A percentile compares a stretch with the other conserved stretches of the same genome.
phyloP scores from a whole-genome alignment of 2,888 invertebrate species.

The Cryptophagus acutangulus region DNA sequence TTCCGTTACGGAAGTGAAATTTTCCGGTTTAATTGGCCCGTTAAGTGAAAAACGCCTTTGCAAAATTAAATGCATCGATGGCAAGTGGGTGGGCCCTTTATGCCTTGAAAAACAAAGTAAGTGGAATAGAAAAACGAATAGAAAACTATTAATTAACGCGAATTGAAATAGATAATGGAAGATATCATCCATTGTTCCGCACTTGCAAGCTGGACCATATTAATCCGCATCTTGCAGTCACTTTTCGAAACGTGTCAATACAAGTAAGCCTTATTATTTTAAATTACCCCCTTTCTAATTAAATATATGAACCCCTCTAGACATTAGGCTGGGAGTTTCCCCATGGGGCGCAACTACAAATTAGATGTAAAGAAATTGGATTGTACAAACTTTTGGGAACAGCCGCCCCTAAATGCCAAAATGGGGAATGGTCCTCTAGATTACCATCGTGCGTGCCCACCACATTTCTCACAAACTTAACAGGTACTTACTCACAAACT shows the following conservation, averaged over 20 bases:
- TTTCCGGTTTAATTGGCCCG: constrained; percentile 72
- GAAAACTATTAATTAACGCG: too few relatives aligned
- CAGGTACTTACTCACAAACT: constrained; percentile 52
- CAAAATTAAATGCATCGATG: constrained; percentile 79
- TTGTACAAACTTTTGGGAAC: constrained; percentile 80
- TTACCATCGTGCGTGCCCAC: constrained; percentile 84
- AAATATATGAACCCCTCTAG: background rate
- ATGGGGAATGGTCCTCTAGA: constrained; percentile 74
- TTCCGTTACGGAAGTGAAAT: constrained; percentile 57
- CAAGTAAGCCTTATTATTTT: constrained; percentile 52
- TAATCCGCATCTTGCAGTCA: constrained; percentile 63
- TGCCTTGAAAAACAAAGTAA: constrained; percentile 72
- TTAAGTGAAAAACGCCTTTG: constrained; percentile 68
- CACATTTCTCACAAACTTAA: constrained; percentile 78
- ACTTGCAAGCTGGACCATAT: constrained; percentile 68
- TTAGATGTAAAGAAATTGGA: constrained; percentile 76
- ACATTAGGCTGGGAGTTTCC: constrained; percentile 69
- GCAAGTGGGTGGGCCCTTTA: constrained; percentile 79
- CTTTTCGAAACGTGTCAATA: constrained; percentile 70
- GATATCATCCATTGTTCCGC: constrained; percentile 71
- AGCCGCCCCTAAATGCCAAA: constrained; percentile 69
- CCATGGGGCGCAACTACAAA: constrained; percentile 70
- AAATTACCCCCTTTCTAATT: background rate
- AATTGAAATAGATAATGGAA: constrained; percentile 67
- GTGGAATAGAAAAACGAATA: background rate